These are phyloP conservation scores for Acrobasis repandana DNA, from an alignment of 2,888 invertebrate species.

Conservation along the genomic window DNA sequence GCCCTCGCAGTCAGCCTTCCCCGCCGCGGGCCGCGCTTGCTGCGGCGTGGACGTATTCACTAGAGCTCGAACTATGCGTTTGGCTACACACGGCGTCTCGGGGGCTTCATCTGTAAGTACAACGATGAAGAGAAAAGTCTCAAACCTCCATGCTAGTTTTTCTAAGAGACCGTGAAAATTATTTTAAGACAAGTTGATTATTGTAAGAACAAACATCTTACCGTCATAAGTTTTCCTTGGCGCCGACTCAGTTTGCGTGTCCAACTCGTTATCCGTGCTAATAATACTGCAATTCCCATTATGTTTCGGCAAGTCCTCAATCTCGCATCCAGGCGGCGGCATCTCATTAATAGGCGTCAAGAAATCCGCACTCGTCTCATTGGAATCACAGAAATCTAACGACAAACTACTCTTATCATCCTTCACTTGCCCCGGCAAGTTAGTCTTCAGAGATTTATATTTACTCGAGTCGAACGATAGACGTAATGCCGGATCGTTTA, in stretches of 20 bases:
- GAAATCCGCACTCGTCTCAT: constrained; percentile 79
- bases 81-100: constrained; percentile 57
- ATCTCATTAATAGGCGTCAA: constrained; percentile 79
- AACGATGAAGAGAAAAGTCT: too few species aligned
- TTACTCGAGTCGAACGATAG: constrained; percentile 74
- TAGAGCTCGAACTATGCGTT: constrained; percentile 50
- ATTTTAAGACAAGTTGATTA: too few species aligned
- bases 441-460: constrained; percentile 64
- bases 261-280: constrained; percentile 72
- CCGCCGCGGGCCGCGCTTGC: constrained; percentile 34
- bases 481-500: constrained; percentile 68
- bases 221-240: constrained; percentile 67
- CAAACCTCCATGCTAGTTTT: too few species aligned
- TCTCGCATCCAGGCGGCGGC: constrained; percentile 76
- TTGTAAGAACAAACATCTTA: constrained; percentile 33
- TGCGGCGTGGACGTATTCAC: constrained; percentile 72
- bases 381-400: constrained; percentile 75
- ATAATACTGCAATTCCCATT: constrained; percentile 71
- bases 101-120: constrained; percentile 40
- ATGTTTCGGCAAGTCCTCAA: constrained; percentile 73
- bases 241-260: constrained; percentile 75
- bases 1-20: constrained; percentile 34
- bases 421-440: constrained; percentile 51
- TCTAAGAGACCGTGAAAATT: too few species aligned
- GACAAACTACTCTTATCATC: constrained; percentile 74